Evolutionary conservation across 30 jellyfish, hydroid and myxozoan genomes (phyloP), one percentile per base, ranked within the genome.

Genomic region (Hydractinia echinata): DNA sequence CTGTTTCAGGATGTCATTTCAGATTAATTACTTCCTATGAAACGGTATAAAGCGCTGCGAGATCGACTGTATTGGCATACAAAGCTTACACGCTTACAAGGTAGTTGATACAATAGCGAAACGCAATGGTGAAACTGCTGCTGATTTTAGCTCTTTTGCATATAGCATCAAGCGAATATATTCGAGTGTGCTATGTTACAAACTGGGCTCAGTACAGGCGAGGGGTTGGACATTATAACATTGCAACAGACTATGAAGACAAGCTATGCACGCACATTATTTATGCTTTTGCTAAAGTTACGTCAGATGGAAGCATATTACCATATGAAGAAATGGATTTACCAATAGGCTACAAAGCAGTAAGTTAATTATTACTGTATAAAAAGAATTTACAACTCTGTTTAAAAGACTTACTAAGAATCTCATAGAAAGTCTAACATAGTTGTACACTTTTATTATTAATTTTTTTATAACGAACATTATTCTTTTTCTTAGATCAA

Each of bases 131-230:
- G 39, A 64, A 64, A 13, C 74, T 64, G 7, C 74, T 64, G 74
- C 51, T 64, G 9, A 7, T 64, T 6, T 13, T n/a, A 7, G 19
- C 74, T 0, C 18, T 64, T 44, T 64, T 64, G 51, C 7, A 44
- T 7, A 13, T 64, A 6, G 16, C 39, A 6, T 6, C 18, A 64
- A 6, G 74, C 74, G 74, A 64, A 64, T 64, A 71, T 71, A 71
- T 15, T 19, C 81, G 81, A 30, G 81, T 71, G 30, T 71, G 81
- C 49, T 71, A 71, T 49, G 30, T 19, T 58, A 71, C 81, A 30
- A 71, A 71, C 52, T 71, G 81, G 81, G 81, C 81, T n/a, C 81
- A 71, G 4, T 71, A 71, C n/a, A 54, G 81, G 44, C 30, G 49
- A 19, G 81, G 81, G 10, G 8, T 71, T 64, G 74, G 74, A 64